Evolutionary conservation across 2,113 vertebrate species (phyloP), one percentile per base, ranked within the genome.

Genomic region (Brachirus orientalis): DNA sequence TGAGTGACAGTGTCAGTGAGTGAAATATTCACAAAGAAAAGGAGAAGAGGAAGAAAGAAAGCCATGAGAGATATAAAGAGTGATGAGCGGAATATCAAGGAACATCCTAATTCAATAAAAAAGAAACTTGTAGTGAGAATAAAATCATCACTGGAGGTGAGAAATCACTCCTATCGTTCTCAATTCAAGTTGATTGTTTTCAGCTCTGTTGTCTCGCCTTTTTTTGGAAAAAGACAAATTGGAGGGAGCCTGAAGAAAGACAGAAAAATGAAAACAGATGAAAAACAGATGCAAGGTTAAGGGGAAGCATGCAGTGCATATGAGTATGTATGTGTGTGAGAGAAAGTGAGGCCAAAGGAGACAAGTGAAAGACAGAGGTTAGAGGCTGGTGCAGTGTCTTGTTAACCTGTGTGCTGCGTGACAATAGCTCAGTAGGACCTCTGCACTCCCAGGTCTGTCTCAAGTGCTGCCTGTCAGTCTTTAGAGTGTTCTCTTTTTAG

Each of bases 381-480:
- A 79, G 72, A 88, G 75, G 66, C 75, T 54, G 65, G 8, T 71
- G 73, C 71, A 40, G 56, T 45, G 74, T 58, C 83, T 89, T 82
- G 89, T 88, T 89, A 89, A 90, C 90, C 85, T 88, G 89, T 48
- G 50, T 75, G 76, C 54, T 54, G 60, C 48, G 12, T 28, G 48
- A 88, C 86, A 90, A 90, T 80, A 75, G 80, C 86, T 64, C 87
- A 74, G 88, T 75, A 72, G 90, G 87, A 87, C 75, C 84, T 81
- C 75, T 77, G 74, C 69, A 37, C 84, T 83, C 75, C 67, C 19
- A 36, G 80, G 79, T 40, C 82, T 56, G 80, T 88, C 87, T 90
- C 89, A 85, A 89, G 89, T 90, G 81, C 78, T 79, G 86, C 87
- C 80, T 87, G 87, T 88, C 84, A 85, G 63, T 66, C 66, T 82